A percentile compares a stretch with the other conserved stretches of the same genome.
phyloP scores from a whole-genome alignment of 2,797 vertebrate species.

The Glossophaga mutica region DNA sequence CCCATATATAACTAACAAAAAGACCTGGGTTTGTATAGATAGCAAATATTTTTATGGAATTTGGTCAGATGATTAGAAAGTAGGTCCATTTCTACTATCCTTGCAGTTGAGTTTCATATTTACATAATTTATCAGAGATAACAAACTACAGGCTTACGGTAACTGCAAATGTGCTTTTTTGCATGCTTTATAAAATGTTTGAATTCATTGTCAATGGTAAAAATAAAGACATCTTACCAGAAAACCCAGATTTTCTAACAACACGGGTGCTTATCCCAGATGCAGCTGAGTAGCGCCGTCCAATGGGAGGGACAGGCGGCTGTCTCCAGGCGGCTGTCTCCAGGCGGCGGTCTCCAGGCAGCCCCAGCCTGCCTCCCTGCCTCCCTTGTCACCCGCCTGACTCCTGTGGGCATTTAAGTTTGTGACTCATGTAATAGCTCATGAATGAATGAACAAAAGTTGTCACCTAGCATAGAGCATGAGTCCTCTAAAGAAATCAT shows the following conservation, averaged over 20 bases:
- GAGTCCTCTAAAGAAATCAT: background rate
- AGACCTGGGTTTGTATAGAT: background rate
- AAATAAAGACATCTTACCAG: background rate
- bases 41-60: background rate
- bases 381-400: background rate
- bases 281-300: too few species aligned
- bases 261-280: background rate
- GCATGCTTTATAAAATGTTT: background rate
- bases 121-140: background rate
- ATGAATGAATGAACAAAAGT: constrained; percentile 35
- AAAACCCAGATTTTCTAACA: background rate
- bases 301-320: rapidly evolving
- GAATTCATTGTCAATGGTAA: background rate
- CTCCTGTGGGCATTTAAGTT: background rate
- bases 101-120: background rate
- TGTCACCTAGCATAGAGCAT: background rate
- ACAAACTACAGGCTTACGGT: background rate
- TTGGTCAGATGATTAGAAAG: background rate
- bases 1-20: background rate
- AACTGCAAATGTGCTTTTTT: background rate
- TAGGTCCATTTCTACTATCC: background rate
- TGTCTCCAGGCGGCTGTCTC: rapidly evolving
- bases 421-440: constrained; percentile 5
- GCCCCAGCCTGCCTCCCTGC: background rate
- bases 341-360: rapidly evolving